phyloP scores from a whole-genome alignment of 2,888 invertebrate species.

The Caenorhabditis sp. region DNA sequence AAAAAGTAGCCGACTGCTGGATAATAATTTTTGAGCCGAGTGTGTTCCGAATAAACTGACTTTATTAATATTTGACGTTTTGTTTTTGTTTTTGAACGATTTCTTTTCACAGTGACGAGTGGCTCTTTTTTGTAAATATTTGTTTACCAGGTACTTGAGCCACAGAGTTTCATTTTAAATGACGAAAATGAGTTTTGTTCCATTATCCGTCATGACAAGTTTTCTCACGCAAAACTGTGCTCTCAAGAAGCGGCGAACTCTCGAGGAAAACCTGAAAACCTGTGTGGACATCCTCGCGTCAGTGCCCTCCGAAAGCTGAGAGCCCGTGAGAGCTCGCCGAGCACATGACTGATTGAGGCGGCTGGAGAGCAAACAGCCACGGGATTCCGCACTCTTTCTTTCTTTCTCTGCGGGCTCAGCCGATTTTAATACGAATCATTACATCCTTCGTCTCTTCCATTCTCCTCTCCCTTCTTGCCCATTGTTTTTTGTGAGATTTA shows the following conservation, averaged over 20 bases:
- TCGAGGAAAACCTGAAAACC: constrained; percentile 42
- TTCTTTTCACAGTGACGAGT: too few species aligned
- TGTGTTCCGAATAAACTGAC: too few species aligned
- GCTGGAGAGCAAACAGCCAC: constrained; percentile 43
- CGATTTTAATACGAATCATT: constrained; percentile 50
- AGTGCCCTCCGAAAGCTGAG: constrained; percentile 5
- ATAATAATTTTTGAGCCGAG: too few species aligned
- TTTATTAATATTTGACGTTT: too few species aligned
- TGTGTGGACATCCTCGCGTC: constrained; percentile 33
- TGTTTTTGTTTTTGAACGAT: too few species aligned
- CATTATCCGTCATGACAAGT: too few species aligned
- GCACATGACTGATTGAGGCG: constrained; percentile 49
- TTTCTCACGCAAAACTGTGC: too few species aligned
- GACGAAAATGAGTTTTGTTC: too few species aligned
- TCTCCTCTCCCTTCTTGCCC: background rate
- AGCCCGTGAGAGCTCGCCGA: background rate
- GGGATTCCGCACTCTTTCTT: constrained; percentile 4
- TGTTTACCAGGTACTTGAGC: too few species aligned
- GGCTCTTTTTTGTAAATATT: too few species aligned
- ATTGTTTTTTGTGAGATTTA: constrained; percentile 25
- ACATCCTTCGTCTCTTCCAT: constrained; percentile 1
- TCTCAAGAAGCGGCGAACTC: constrained; percentile 1
- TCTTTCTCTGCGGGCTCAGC: constrained; percentile 22
- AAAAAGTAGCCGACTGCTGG: too few species aligned
- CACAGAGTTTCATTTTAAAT: too few species aligned